A percentile compares a stretch with the other conserved stretches of the same genome.
Conservation (phyloP, 2,888 invertebrate species). For the Cryptus viduatorius region DNA sequence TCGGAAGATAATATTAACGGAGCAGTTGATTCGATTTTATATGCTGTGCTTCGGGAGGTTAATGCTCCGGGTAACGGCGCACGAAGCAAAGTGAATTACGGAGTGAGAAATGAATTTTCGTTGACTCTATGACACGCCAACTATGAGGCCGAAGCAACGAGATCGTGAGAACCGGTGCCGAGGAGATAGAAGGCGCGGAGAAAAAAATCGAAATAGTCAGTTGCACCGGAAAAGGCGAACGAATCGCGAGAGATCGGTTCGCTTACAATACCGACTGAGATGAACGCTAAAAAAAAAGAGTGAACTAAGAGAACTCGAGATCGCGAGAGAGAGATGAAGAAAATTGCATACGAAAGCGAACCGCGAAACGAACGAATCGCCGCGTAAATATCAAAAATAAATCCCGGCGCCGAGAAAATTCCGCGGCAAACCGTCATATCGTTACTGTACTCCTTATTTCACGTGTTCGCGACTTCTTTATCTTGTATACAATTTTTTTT, state of each 20-base stretch:
- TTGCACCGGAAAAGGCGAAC: slow-evolving; percentile 59
- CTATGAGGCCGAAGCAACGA: slow-evolving; percentile 25
- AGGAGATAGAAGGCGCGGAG: not conserved
- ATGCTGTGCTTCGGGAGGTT: not conserved
- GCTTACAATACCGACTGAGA: slow-evolving; percentile 1
- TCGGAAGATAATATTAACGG: not conserved
- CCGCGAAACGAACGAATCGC: slow-evolving; percentile 58
- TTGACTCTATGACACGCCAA: not conserved
- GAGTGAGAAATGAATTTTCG: slow-evolving; percentile 19
- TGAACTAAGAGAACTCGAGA: slow-evolving; percentile 23
- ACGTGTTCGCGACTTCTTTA: slow-evolving; percentile 61
- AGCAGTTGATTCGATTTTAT: not conserved
- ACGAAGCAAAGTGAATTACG: not conserved
- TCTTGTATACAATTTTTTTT: not conserved
- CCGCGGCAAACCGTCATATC: slow-evolving; percentile 60
- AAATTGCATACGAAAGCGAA: slow-evolving; percentile 32
- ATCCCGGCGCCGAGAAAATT: slow-evolving; percentile 54
- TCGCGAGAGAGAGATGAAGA: slow-evolving; percentile 33
- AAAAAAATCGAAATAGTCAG: slow-evolving; percentile 56
- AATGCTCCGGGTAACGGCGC: not conserved
- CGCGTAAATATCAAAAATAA: slow-evolving; percentile 68
- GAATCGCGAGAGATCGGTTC: slow-evolving; percentile 26
- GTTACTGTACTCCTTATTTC: slow-evolving; percentile 56
- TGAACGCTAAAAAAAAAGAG: slow-evolving; percentile 1
- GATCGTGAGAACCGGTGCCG: slow-evolving; percentile 50